A percentile compares a stretch with the other conserved stretches of the same genome.
phyloP scores from a whole-genome alignment of 2,797 vertebrate species.

The Distichodus sexfasciatus region DNA sequence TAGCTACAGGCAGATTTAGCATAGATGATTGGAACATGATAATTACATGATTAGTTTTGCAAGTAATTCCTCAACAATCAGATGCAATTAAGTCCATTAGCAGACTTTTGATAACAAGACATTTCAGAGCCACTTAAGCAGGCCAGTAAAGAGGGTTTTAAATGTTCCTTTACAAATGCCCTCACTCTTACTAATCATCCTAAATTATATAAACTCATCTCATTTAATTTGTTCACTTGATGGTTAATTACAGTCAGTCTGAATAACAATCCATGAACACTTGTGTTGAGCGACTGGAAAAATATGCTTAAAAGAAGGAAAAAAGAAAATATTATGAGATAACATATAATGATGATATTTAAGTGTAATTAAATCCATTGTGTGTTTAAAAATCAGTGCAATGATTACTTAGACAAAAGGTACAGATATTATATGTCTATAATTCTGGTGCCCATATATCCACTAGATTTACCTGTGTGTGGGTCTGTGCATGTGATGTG shows the following conservation, averaged over 20 bases:
- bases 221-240: no score
- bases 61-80: no score
- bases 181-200: no score
- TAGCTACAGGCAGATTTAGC: no score
- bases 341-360: neutral
- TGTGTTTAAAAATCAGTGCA: neutral
- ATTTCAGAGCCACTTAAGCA: neutral
- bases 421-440: neutral
- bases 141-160: neutral
- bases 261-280: neutral
- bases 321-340: neutral
- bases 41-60: no score
- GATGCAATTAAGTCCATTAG: neutral
- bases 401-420: neutral
- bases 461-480: neutral
- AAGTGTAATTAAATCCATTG: neutral
- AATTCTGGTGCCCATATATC: neutral
- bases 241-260: no score
- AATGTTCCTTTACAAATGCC: no score
- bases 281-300: neutral
- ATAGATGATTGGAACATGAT: no score
- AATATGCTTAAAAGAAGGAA: neutral
- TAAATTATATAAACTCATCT: no score
- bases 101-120: no score
- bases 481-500: constrained; percentile 1